phyloP scores from a whole-genome alignment of 2,888 invertebrate genomes.

The Falcaria lacertinaria region DNA sequence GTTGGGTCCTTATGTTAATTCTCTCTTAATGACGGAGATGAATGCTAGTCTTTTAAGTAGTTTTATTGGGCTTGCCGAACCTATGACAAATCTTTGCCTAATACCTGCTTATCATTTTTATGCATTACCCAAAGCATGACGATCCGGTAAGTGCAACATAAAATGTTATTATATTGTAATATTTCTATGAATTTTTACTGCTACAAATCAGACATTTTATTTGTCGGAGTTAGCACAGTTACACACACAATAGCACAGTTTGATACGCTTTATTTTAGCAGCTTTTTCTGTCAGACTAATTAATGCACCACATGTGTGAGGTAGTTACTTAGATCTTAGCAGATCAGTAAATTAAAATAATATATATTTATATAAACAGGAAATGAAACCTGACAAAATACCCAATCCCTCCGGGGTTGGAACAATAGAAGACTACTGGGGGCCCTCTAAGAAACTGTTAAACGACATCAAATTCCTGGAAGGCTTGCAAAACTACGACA shows the following conservation, averaged over 20 bases:
- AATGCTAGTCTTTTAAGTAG: neutral
- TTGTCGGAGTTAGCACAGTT: too few species aligned
- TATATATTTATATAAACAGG: constrained; percentile 57
- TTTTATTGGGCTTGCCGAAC: neutral
- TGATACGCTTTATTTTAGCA: neutral
- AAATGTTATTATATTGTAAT: too few species aligned
- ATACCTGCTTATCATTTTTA: neutral
- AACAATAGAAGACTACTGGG: constrained; percentile 95
- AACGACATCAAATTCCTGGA: constrained; percentile 96
- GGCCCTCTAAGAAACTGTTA: constrained; percentile 90
- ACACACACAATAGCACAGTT: neutral
- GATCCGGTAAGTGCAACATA: constrained; percentile 8
- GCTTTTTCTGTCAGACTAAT: too few species aligned
- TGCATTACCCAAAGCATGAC: constrained; percentile 4
- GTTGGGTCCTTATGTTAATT: neutral
- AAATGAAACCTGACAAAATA: constrained; percentile 92
- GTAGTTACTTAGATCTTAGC: too few species aligned
- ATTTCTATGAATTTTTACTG: too few species aligned
- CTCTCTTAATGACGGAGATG: neutral
- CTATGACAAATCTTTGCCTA: neutral
- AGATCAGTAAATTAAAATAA: neutral
- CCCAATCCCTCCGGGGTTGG: constrained; percentile 91
- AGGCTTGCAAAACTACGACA: constrained; percentile 91
- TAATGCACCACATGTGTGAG: too few species aligned
- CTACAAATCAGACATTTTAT: too few species aligned